phyloP scores from a whole-genome alignment of 2,797 vertebrate species.

The Lagorchestes hirsutus region DNA sequence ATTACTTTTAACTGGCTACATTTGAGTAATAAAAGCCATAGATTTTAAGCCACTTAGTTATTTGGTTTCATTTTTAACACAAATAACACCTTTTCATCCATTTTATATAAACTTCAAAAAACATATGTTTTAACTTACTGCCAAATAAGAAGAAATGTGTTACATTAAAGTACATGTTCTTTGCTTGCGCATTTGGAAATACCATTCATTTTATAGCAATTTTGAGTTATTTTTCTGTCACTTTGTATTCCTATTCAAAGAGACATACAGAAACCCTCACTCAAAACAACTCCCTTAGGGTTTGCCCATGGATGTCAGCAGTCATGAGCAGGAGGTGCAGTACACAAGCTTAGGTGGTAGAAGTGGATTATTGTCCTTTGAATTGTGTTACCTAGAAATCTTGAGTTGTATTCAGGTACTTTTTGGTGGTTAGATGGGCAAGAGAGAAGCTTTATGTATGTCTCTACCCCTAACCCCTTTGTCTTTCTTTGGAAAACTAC shows the following conservation, averaged over 20 bases:
- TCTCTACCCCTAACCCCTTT: not conserved
- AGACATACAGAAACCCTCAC: constrained; percentile 85
- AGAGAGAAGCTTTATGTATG: constrained; percentile 1
- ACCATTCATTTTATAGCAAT: constrained; percentile 88
- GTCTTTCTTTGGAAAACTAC: constrained; percentile 39
- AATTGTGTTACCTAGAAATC: constrained; percentile 76
- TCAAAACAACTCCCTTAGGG: constrained; percentile 84
- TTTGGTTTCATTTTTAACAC: constrained; percentile 84
- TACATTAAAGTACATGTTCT: constrained; percentile 88
- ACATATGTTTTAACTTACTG: constrained; percentile 86
- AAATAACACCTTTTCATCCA: constrained; percentile 82
- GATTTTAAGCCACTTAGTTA: constrained; percentile 81
- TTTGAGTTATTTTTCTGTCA: constrained; percentile 92
- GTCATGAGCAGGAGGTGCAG: constrained; percentile 75
- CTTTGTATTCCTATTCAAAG: constrained; percentile 87
- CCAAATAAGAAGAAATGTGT: constrained; percentile 87
- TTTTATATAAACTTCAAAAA: constrained; percentile 84
- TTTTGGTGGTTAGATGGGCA: constrained; percentile 35
- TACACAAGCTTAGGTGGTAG: constrained; percentile 79
- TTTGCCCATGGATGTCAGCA: constrained; percentile 83
- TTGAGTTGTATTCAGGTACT: constrained; percentile 59
- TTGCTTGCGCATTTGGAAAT: constrained; percentile 85
- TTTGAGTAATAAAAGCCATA: constrained; percentile 83
- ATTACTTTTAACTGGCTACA: constrained; percentile 80
- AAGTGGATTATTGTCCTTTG: constrained; percentile 80